phyloP scores from a whole-genome alignment of 2,797 vertebrate genomes.

The Anguilla megastoma region DNA sequence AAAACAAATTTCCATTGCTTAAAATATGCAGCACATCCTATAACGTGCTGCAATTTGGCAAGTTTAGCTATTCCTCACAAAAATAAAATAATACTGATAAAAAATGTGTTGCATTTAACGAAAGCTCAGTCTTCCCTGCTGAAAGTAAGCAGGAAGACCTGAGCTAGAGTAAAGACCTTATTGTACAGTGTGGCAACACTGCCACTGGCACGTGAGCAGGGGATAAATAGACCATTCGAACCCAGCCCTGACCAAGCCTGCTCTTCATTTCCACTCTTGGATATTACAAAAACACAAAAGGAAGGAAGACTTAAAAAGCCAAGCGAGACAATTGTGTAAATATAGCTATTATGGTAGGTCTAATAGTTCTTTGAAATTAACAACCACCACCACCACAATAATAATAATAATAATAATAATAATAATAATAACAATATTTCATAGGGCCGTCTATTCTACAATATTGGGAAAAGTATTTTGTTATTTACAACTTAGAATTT shows the following conservation, averaged over 20 bases:
- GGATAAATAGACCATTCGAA: constrained; percentile 13
- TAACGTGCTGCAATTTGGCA: constrained; percentile 30
- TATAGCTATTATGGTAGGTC: constrained; percentile 38
- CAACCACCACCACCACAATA: constrained; percentile 47
- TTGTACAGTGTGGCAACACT: constrained; percentile 19
- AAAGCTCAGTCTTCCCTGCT: constrained; percentile 34
- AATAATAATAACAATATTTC: constrained; percentile 59
- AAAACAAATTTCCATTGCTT: not conserved
- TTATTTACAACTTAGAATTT: constrained; percentile 69
- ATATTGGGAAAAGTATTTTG: constrained; percentile 66
- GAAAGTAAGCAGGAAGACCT: constrained; percentile 52
- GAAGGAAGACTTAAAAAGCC: constrained; percentile 61
- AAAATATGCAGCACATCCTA: constrained; percentile 10
- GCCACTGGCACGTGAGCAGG: not conserved
- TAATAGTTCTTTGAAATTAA: constrained; percentile 35
- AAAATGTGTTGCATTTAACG: constrained; percentile 50
- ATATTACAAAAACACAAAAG: constrained; percentile 43
- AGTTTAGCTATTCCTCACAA: constrained; percentile 42
- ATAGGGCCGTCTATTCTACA: constrained; percentile 57
- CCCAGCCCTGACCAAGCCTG: constrained; percentile 62
- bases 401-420: constrained; percentile 65
- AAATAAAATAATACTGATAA: constrained; percentile 38
- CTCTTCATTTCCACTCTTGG: constrained; percentile 55
- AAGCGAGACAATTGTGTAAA: constrained; percentile 32
- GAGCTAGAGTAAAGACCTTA: constrained; percentile 36